Evolutionary conservation across 2,797 vertebrate species (phyloP), one percentile per base, ranked within the genome.

Genomic region (Parauchenoglanis punctatus): DNA sequence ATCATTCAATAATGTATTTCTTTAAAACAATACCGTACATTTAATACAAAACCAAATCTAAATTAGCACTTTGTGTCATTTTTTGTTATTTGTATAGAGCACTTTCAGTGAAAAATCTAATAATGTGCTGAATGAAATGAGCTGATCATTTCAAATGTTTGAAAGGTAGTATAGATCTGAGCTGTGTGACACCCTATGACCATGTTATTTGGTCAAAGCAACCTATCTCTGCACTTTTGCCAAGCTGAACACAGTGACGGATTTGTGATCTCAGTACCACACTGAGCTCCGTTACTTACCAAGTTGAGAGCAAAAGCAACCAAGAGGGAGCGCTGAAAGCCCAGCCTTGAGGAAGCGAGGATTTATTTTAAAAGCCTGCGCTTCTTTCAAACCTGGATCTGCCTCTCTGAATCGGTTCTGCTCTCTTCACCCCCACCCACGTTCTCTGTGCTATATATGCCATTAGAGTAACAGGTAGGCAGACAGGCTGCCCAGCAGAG

Each of bases 391-490:
- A 88, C 87, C 86, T 87, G 17, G 65, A 78, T 89, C 86, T 85
- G 86, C 83, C 88, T 90, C 87, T 90, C 88, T 89, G 86, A 86
- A 89, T 90, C 80, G 35, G 61, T 90, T 90, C 85, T 91, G 90
- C 85, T 90, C 86, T 85, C 86, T 87, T 91, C 87, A 89, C 88
- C 85, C 54, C 84, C 89, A 81, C 89, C 88, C 73, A 91, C 89
- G 65, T 84, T 86, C 75, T 56, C 76, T 59, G 58, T 85, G 85
- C 88, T 89, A 86, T 90, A 90, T 84, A 84, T 91, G 83, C 89
- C 87, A 90, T 89, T 89, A 86, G 89, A 89, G 85, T 86, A 85
- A 88, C 88, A 88, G 88, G 89, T 87, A 85, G 82, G 89, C 88
- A 81, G 85, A 88, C 75, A 28, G 89, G 80, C 89, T 90, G 84